Base-by-base conservation (phyloP, 1,140 invertebrate species). In the Pseudomyrmex pallidus region DNA sequence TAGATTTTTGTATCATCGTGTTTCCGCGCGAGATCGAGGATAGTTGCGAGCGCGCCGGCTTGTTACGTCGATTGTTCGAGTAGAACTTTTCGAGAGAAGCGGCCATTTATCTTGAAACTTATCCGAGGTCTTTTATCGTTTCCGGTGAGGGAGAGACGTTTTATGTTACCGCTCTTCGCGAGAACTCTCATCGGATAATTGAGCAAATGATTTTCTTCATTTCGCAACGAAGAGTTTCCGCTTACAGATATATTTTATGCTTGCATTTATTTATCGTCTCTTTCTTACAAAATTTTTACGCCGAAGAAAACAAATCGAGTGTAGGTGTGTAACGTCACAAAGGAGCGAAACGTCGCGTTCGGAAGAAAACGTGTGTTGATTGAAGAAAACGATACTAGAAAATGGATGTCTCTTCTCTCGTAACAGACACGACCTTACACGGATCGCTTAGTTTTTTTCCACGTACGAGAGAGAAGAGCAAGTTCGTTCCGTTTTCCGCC, bases 61-160 rank as follows among this genome's bases (percentile, higher is more conserved):
- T 25, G 70, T 76, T 80, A 64, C 22, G 74, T 35, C 56, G 76
- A 64, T 59, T 56, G 72, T 74, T 82, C 78, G 62, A 52, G 64
- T 66, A 59, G 35, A 74, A 83, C 73, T 86, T 78, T 84, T 85
- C 64, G 50, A 63, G 17, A 80, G 17, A 80, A 84, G 73, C 61
- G 46, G 73, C 66, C 22, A 48, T 80, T 56, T 80, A 50, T 72
- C 22, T 25, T 80, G 66, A 72, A 72, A 80, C 44, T n/a, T 70
- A 80, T 72, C 76, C 63, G 35, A 7, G 44, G 15, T 80, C 76
- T 70, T 80, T 80, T 72, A 80, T 80, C 66, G 54, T 80, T 80
- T 72, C 76, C 66, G 66, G 44, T 35, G 22, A 80, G 15, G 5
- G 5, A 20, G 20, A 72, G 44, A 80, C 70, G 44, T 59, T 72